A percentile compares a stretch with the other conserved stretches of the same genome.
Conservation (phyloP, 2,113 vertebrate genomes). For the Bucco capensis region DNA sequence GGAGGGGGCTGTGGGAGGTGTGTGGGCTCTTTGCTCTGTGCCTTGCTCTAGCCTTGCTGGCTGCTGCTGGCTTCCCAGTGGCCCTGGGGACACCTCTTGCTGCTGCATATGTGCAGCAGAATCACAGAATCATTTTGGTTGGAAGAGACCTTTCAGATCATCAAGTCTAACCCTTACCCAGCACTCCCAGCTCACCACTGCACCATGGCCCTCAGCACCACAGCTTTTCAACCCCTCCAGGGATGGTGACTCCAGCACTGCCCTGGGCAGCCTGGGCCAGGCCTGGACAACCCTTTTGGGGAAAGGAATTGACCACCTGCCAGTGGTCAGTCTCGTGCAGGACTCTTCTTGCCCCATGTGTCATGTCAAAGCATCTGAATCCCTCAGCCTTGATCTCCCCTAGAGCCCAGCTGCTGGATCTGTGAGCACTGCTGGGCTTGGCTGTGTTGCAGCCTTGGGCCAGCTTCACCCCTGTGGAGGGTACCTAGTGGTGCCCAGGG, state of each 20-base stretch:
- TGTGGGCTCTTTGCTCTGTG: not conserved
- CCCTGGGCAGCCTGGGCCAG: no score
- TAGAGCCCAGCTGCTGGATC: not conserved
- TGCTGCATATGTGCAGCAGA: not conserved
- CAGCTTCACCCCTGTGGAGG: not conserved
- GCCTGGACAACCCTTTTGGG: no score
- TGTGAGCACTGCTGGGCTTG: rapidly evolving
- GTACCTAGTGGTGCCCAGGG: no score
- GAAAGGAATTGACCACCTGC: no score
- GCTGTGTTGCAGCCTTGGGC: not conserved
- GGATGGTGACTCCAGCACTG: no score
- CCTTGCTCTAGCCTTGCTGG: not conserved
- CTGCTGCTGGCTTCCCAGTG: not conserved
- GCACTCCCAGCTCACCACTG: no score
- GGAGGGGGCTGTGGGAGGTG: not conserved
- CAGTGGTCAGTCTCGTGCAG: not conserved
- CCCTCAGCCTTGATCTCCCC: not conserved
- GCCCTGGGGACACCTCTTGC: not conserved
- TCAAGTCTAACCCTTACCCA: no score
- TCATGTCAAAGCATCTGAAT: rapidly evolving
- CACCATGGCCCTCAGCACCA: no score
- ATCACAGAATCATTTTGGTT: no score
- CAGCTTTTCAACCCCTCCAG: no score
- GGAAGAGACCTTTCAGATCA: no score
- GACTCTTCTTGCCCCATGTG: rapidly evolving